A percentile compares a stretch with the other conserved stretches of the same genome.
Evolutionary conservation across 2,797 vertebrate genomes (phyloP).

Genomic region (Helostoma temminkii): DNA sequence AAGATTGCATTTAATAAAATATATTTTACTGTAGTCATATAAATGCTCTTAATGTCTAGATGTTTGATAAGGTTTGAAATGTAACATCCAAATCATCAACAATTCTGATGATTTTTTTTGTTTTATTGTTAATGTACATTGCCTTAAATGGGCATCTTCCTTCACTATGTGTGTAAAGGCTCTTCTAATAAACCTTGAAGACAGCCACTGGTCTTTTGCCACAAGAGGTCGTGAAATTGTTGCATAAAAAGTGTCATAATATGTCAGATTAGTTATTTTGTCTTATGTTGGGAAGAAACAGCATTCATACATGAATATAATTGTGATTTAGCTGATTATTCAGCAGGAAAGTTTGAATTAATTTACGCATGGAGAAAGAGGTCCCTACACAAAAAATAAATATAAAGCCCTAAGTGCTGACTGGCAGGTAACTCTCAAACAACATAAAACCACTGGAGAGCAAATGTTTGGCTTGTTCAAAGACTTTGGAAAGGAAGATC

Average conservation of each 20-base stretch:
- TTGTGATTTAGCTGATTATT: no score
- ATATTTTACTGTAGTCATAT: background rate
- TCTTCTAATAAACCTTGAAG: background rate
- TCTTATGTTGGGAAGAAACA: no score
- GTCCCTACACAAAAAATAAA: background rate
- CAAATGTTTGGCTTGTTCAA: background rate
- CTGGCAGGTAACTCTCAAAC: background rate
- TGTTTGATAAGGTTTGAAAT: background rate
- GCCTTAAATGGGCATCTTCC: background rate
- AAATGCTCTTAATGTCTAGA: background rate
- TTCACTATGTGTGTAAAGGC: background rate
- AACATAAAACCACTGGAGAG: background rate
- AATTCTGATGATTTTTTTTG: background rate
- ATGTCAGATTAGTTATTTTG: no score
- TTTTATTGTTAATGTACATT: background rate
- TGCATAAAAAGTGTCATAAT: no score
- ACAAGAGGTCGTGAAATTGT: background rate
- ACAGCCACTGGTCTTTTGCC: background rate
- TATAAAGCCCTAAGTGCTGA: no score
- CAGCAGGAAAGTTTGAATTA: background rate
- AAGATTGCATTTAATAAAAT: constrained; percentile 18
- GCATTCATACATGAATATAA: no score
- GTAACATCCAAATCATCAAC: background rate
- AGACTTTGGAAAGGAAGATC: background rate
- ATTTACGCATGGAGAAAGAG: background rate